These are phyloP conservation scores for Plutella xylostella DNA, from an alignment of 2,888 invertebrate species.

Conservation along the genomic window DNA sequence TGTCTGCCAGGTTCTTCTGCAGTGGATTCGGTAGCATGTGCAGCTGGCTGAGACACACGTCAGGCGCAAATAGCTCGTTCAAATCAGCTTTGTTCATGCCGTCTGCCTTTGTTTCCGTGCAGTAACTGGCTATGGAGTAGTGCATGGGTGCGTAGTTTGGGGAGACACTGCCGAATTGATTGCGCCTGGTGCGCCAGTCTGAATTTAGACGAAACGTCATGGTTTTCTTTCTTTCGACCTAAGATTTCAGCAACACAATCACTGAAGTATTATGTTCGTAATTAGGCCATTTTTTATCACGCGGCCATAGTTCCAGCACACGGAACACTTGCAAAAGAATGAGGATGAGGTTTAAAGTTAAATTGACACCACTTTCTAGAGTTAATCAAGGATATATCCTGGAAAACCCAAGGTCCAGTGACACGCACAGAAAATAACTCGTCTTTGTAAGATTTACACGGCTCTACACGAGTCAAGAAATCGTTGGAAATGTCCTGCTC, in stretches of 20 bases:
- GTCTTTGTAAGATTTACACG: slow-evolving; percentile 20
- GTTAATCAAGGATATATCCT: slow-evolving; percentile 29
- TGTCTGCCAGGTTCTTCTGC: slow-evolving; percentile 53
- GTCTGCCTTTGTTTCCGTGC: slow-evolving; percentile 28
- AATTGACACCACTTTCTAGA: slow-evolving; percentile 34
- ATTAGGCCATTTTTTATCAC: slow-evolving; percentile 39
- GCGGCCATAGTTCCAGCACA: slow-evolving; percentile 30
- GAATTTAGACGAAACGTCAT: slow-evolving; percentile 38
- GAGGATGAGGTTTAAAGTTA: slow-evolving; percentile 40
- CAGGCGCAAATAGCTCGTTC: slow-evolving; percentile 34
- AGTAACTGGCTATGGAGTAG: slow-evolving; percentile 38
- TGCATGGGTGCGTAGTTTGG: slow-evolving; percentile 31
- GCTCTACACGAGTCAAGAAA: slow-evolving; percentile 35
- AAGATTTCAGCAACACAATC: not conserved
- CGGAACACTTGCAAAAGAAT: slow-evolving; percentile 24
- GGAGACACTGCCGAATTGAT: slow-evolving; percentile 15
- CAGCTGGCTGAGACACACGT: slow-evolving; percentile 36
- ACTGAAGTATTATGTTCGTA: not conserved
- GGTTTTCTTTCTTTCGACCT: slow-evolving; percentile 5
- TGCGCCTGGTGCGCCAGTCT: slow-evolving; percentile 41
- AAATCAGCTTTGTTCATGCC: slow-evolving; percentile 29
- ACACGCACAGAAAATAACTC: slow-evolving; percentile 25
- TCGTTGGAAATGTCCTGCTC: slow-evolving; percentile 29
- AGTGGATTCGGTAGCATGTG: slow-evolving; percentile 46
- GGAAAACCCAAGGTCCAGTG: slow-evolving; percentile 30